phyloP scores from a whole-genome alignment of 2,888 invertebrate species.

The Encarsia formosa region DNA sequence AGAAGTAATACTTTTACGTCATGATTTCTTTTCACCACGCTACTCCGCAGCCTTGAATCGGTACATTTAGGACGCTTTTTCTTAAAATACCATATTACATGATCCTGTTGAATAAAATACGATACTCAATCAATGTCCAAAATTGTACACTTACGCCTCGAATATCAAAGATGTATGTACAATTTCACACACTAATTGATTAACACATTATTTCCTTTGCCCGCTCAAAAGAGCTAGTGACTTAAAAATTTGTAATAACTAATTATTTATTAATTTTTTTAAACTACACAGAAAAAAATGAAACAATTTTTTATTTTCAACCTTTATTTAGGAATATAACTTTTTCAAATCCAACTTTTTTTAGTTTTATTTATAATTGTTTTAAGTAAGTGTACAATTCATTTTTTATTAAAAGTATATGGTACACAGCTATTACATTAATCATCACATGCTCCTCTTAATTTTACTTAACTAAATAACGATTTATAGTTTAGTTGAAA shows the following conservation, averaged over 20 bases:
- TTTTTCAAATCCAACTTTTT: slow-evolving; percentile 35
- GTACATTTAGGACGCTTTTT: too few relatives aligned
- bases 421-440: not conserved
- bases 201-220: too few relatives aligned
- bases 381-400: slow-evolving; percentile 6
- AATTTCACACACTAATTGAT: too few relatives aligned
- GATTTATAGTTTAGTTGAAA: not conserved
- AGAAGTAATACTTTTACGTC: too few relatives aligned
- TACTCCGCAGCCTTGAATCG: too few relatives aligned
- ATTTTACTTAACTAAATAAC: not conserved
- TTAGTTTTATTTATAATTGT: slow-evolving; percentile 13
- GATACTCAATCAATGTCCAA: too few relatives aligned
- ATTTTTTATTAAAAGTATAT: slow-evolving; percentile 6
- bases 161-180: not conserved
- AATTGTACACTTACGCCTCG: too few relatives aligned
- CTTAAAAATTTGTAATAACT: too few relatives aligned
- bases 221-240: too few relatives aligned
- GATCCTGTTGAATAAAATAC: too few relatives aligned
- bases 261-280: slow-evolving; percentile 14
- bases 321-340: slow-evolving; percentile 42
- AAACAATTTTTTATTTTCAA: slow-evolving; percentile 32
- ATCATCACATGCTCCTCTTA: not conserved
- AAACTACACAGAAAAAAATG: slow-evolving; percentile 7
- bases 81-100: too few relatives aligned
- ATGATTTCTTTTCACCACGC: too few relatives aligned